Base-by-base conservation (phyloP, 2,113 vertebrate genomes). In the Ascaphus truei region DNA sequence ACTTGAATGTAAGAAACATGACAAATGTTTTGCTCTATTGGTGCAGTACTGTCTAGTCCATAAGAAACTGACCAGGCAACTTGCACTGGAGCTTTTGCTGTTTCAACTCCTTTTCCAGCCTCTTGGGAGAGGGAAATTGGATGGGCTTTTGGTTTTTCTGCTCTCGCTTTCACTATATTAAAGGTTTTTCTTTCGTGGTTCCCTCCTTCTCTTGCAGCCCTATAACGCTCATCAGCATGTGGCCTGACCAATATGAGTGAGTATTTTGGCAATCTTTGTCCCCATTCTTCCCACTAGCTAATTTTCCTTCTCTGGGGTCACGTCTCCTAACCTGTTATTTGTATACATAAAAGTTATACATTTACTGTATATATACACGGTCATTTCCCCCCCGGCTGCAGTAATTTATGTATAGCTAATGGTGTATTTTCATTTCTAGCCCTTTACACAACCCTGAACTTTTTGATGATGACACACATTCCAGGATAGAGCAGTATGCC, bases 171-270 rank as follows among this genome's bases (percentile, higher is more conserved):
- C 73, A 75, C 79, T 69, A 68, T 72, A 83, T 76, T 83, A 72
- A 83, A 76, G 62, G 73, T 86, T 73, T 80, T 75, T 56, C 66
- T 78, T 68, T 86, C 55, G 88, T 79, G 58, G 79, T 81, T 77
- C 72, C 75, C 74, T 61, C 64, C 57, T 82, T 85, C 80, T 91
- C 76, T 84, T 90, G 72, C 95, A 98, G 97, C 85, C 95, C 97
- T 75, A 89, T 99, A 84, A 98, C 97, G 68, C 94, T 99, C 89
- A 98, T 99, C 94, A 98, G 96, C 90, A 96, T 99, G 95, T 98
- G 96, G 91, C 97, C 96, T 73, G 96, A 98, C 81, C 93, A 98
- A 86, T 98, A 96, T 76, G 97, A 98, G 97, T 99, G 84, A 98
- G 96, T 99, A 99, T 89, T 73, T 66, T 63, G 68, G 37, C 45